Evolutionary conservation across 2,888 invertebrate species (phyloP).

Genomic region (Cacoxenus indagator): DNA sequence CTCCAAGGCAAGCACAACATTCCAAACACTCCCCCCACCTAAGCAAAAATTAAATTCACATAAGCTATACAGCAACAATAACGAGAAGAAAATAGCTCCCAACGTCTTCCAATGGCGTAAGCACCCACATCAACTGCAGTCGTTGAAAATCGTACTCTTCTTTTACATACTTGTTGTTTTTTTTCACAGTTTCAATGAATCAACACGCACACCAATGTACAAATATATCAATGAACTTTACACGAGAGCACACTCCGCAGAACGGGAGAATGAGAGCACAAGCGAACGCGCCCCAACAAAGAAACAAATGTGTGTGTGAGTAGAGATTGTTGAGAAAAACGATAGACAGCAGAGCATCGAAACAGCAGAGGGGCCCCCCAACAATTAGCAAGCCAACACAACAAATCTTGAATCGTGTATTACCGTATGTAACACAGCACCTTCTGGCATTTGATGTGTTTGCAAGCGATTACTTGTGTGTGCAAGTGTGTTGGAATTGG

Average conservation of each 20-base stretch:
- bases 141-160: not conserved
- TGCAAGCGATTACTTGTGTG: constrained; percentile 12
- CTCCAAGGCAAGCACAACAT: no score
- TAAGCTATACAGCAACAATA: not conserved
- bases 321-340: not conserved
- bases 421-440: not conserved
- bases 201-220: constrained; percentile 57
- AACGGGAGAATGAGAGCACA: not conserved
- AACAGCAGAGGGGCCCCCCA: not conserved
- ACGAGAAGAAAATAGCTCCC: not conserved
- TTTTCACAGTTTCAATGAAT: constrained; percentile 56
- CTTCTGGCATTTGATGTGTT: not conserved
- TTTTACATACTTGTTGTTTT: not conserved
- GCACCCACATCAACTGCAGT: not conserved
- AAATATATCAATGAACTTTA: constrained; percentile 68
- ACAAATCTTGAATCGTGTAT: constrained; percentile 6
- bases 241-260: constrained; percentile 40
- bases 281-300: not conserved
- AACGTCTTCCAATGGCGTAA: no score
- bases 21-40: no score
- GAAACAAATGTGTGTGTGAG: not conserved
- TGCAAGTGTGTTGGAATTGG: constrained; percentile 37
- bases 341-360: not conserved
- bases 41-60: not conserved
- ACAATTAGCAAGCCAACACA: not conserved